Conservation (phyloP, 1,140 invertebrate genomes). For the Archivesica marissinica region DNA sequence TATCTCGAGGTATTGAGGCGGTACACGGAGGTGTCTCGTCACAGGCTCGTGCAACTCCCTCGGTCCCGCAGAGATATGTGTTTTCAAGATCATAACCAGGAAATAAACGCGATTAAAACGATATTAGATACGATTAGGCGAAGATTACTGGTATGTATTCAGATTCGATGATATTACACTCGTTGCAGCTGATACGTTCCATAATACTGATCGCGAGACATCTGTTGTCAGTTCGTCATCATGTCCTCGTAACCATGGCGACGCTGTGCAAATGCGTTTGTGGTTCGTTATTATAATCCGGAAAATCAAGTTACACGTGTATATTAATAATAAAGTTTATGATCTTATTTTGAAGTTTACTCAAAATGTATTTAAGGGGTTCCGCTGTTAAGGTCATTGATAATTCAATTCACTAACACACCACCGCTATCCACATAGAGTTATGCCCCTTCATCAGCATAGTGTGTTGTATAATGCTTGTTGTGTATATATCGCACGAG, state of each 20-base stretch:
- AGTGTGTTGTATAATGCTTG: too few relatives aligned
- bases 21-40: background rate
- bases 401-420: too few relatives aligned
- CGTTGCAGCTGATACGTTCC: background rate
- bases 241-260: background rate
- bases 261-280: background rate
- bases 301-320: background rate
- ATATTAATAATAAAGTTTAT: too few relatives aligned
- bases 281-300: background rate
- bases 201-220: background rate
- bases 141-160: constrained; percentile 18
- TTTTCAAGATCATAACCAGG: constrained; percentile 29
- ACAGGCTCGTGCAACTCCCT: background rate
- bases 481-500: too few relatives aligned
- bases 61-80: constrained; percentile 20
- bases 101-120: constrained; percentile 28
- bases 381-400: too few relatives aligned
- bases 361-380: too few relatives aligned
- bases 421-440: too few relatives aligned
- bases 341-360: too few relatives aligned
- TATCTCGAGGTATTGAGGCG: background rate
- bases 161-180: constrained; percentile 6
- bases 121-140: constrained; percentile 43
- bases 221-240: constrained; percentile 12
- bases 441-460: too few relatives aligned